Evolutionary conservation across 2,113 vertebrate genomes (phyloP).

Genomic region (Bubo bubo): DNA sequence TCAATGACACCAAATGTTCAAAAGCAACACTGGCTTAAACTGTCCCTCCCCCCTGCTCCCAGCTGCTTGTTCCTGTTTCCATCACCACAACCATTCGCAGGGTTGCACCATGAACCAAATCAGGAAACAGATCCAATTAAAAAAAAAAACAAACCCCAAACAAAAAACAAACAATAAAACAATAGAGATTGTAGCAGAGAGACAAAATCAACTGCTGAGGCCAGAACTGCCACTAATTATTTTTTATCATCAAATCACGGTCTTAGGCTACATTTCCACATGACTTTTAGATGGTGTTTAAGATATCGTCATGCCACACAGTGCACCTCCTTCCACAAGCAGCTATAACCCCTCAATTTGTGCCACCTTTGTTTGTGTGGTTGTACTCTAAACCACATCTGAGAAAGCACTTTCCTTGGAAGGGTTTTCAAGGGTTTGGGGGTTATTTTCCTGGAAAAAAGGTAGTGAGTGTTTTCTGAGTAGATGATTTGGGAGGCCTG

Average conservation of each 20-base stretch:
- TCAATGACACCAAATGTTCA: neutral
- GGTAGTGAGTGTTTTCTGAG: neutral
- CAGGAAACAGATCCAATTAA: neutral
- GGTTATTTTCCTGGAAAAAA: neutral
- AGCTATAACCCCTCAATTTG: neutral
- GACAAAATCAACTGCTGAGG: neutral
- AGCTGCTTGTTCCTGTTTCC: neutral
- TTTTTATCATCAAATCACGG: neutral
- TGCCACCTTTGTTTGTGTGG: neutral
- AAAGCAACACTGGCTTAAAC: neutral
- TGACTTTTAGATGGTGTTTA: neutral
- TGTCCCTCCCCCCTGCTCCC: neutral
- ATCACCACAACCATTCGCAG: neutral
- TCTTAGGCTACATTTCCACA: neutral
- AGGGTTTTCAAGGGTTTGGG: accelerated
- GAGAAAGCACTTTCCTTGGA: neutral
- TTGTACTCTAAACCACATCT: neutral
- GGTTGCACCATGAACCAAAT: neutral
- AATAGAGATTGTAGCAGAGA: neutral
- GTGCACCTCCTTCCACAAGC: neutral
- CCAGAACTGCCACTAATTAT: neutral
- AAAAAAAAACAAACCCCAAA: neutral
- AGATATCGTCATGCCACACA: neutral
- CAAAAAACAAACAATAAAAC: neutral
- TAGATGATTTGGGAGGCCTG: neutral